Percentiles rank a stretch among this genome's conserved stretches.
phyloP scores from a whole-genome alignment of 30 jellyfish, hydroid and myxozoan species.

The Aurelia sp. region DNA sequence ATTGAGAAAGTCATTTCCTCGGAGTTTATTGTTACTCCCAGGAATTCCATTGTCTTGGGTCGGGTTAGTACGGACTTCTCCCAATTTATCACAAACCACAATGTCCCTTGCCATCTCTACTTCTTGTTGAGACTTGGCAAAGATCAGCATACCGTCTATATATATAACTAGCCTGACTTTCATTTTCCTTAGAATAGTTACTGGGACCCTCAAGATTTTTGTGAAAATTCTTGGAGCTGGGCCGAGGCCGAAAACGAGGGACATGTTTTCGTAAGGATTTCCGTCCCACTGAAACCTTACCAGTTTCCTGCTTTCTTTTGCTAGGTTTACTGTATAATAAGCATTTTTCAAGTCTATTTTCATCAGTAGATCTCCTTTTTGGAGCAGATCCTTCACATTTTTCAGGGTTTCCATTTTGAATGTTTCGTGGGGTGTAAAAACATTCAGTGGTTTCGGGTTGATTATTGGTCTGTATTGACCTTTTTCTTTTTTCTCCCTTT shows the following conservation, averaged over 20 bases:
- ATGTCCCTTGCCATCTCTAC: conserved; percentile 5
- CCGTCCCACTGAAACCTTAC: neutral
- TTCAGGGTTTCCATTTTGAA: neutral
- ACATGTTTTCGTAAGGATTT: neutral
- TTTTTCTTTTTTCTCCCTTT: no score
- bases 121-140: conserved; percentile 10
- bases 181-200: neutral
- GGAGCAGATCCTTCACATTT: neutral
- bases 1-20: neutral
- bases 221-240: neutral
- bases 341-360: neutral
- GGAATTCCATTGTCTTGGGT: no score
- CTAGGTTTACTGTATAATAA: neutral
- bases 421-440: neutral
- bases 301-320: neutral
- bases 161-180: conserved; percentile 16
- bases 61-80: no score
- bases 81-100: neutral
- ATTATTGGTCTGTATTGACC: neutral
- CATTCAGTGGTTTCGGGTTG: neutral
- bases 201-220: neutral
- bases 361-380: neutral
- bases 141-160: conserved; percentile 41
- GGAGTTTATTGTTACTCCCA: no score
- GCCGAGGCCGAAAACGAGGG: neutral